These are phyloP conservation scores for Troides helena DNA, from an alignment of 2,888 invertebrate species.

Conservation along the genomic window DNA sequence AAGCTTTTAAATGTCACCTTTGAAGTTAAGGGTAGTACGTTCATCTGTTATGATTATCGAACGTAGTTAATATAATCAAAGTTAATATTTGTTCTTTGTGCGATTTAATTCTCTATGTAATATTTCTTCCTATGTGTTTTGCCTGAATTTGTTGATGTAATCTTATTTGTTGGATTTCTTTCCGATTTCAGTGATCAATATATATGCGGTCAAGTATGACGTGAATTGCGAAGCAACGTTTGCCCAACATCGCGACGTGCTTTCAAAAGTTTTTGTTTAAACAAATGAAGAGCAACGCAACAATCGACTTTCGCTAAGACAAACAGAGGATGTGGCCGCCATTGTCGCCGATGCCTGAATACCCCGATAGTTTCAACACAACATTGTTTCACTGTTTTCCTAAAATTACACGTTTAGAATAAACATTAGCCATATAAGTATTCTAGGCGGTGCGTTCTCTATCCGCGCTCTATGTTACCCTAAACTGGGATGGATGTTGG, in stretches of 20 bases:
- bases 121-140: no score
- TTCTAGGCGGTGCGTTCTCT: slow-evolving; percentile 26
- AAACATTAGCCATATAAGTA: slow-evolving; percentile 32
- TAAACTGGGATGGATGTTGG: slow-evolving; percentile 12
- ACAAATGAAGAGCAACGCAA: slow-evolving; percentile 60
- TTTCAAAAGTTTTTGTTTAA: slow-evolving; percentile 61
- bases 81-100: not conserved
- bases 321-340: slow-evolving; percentile 70
- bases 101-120: no score
- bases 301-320: slow-evolving; percentile 68
- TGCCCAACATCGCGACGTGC: slow-evolving; percentile 51
- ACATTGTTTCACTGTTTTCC: slow-evolving; percentile 47
- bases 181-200: not conserved
- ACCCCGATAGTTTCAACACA: slow-evolving; percentile 43
- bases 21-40: no score
- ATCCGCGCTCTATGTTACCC: slow-evolving; percentile 18
- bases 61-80: not conserved
- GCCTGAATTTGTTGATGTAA: no score
- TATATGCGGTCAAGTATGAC: slow-evolving; percentile 5
- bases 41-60: no score
- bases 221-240: slow-evolving; percentile 34
- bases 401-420: slow-evolving; percentile 45
- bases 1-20: not conserved
- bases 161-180: not conserved
- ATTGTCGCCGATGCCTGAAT: slow-evolving; percentile 57